Evolutionary conservation across 2,113 vertebrate genomes (phyloP), one percentile per base, ranked within the genome.

Genomic region (Alethe diademata): DNA sequence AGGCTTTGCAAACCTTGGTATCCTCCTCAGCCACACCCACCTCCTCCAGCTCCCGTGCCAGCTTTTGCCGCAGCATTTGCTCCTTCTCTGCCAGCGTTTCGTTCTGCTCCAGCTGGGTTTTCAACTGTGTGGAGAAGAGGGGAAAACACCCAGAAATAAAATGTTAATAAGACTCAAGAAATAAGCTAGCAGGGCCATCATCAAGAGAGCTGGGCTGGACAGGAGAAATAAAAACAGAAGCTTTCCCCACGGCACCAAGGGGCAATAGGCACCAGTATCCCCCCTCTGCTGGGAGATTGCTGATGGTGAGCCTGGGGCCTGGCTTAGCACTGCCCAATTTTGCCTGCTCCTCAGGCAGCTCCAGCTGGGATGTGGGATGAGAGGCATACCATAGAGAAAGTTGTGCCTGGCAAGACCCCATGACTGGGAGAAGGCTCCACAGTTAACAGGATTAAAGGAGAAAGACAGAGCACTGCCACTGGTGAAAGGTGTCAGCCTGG

Each of bases 31-130:
- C 36, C 5, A 3, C n/a, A 69, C 96, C 81, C 67, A 99, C 99
- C 98, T 99, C 98, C 85, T 99, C 98, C 86, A 98, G 98, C 95
- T 99, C 98, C 4, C 93, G 94, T 0, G 86, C 94, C 50, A 99
- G 98, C 95, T 98, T 97, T 90, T 98, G 98, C 86, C 97, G 97
- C 92, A 96, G 97, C 9, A 42, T 83, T 60, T 96, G 98, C 96
- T 99, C 99, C 8, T 86, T 96, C 17, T 98, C 98, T 47, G 98
- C 96, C 71, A 98, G 93, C 7, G 78, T 96, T 74, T 98, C 93
- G 0, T 97, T 98, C 95, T 94, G 97, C 83, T 97, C 98, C 95
- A 99, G 96, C 97, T 99, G 96, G 1, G 71, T 96, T 85, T 98
- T 98, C 66, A 99, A 90, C 99, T 99, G 95, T 20, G 14, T 40